Evolutionary conservation across 92 coral and sea anemone species (phyloP), one percentile per base, ranked within the genome.

Genomic region (Porites divaricata): DNA sequence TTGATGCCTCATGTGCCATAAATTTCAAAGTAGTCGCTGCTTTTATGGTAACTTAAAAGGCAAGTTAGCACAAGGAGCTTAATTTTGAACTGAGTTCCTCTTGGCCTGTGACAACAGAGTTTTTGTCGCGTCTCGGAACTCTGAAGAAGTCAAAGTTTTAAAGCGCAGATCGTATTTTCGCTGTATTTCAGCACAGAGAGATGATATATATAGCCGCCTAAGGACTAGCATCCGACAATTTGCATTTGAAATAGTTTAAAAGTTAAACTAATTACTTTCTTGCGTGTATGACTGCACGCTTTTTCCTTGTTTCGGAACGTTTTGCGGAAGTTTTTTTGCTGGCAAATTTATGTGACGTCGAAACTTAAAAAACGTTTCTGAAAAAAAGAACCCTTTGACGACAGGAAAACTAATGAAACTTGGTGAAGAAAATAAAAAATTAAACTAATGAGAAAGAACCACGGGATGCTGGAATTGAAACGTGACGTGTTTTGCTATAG

Each of bases 201-300:
- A 54, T 54, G 59, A 54, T 54, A 9, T 54, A 54, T 54, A 54
- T 54, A 15, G 59, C 45, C n/a, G n/a, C n/a, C 45, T 35, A 14
- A 15, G 59, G 59, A 11, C 59, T 8, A 11, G 59, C 16, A 69
- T 28, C 8, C 52, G 49, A 6, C 63, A 66, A 78, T 51, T 54
- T 69, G 56, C 7, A 57, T 68, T 35, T 54, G 51, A 26, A 25
- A 71, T 59, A 25, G 52, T n/a, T 52, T 7, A 21, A 51, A 4
- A 53, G 22, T 4, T 52, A 10, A 58, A 20, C 52, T 53, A 26
- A 28, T 54, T 2, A n/a, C 6, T 28, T 69, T n/a, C 76, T n/a
- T 80, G 51, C 76, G 68, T 80, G 85, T 80, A 19, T 26, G 9
- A 15, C 50, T 6, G 50, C 64, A 56, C 68, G 69, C 13, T 62